Conservation (phyloP, 2,797 vertebrate species). For the Galago senegalensis region DNA sequence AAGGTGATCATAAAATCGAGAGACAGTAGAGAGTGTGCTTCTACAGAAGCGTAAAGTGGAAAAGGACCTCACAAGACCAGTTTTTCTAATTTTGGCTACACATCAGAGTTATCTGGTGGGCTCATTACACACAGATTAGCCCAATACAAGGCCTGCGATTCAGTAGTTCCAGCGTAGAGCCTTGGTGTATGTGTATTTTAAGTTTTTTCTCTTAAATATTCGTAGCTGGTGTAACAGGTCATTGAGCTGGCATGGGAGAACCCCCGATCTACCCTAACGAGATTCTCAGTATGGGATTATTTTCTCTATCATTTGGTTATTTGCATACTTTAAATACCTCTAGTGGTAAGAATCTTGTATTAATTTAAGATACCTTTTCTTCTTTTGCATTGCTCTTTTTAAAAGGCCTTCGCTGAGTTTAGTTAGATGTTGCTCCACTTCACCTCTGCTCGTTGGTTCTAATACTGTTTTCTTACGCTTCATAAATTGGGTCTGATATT, state of each 20-base stretch:
- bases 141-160: background rate
- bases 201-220: background rate
- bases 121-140: background rate
- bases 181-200: background rate
- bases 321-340: background rate
- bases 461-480: background rate
- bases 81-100: constrained; percentile 47
- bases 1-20: background rate
- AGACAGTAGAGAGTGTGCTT: background rate
- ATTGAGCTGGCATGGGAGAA: background rate
- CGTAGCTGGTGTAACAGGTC: background rate
- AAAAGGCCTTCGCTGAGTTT: constrained; percentile 4
- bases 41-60: constrained; percentile 23
- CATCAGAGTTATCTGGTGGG: background rate
- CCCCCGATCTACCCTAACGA: background rate
- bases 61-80: background rate
- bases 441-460: background rate
- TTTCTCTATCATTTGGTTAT: background rate
- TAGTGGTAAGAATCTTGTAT: background rate
- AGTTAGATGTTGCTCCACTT: constrained; percentile 12
- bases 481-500: background rate
- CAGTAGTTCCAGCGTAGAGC: background rate
- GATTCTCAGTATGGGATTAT: background rate
- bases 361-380: background rate
- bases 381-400: constrained; percentile 12